Evolutionary conservation across 1,140 invertebrate species (phyloP), one percentile per base, ranked within the genome.

Genomic region (Hormaphis cornu): DNA sequence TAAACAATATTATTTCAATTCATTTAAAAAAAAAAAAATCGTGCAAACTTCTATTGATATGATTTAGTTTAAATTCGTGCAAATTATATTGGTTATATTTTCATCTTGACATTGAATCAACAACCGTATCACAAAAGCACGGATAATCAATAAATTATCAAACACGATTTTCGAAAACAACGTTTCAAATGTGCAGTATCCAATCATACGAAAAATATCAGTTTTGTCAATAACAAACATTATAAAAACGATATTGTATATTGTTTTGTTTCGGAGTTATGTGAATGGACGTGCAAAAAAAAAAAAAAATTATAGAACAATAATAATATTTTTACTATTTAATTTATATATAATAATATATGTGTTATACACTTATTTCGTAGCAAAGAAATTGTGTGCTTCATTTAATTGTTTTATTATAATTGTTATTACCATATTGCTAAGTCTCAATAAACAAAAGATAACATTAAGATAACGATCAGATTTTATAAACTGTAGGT

Each of bases 11-110:
- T 46, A 10, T 50, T 35, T 40, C 35, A 24, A 48, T 33, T 44
- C 35, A 50, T 33, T 66, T 28, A 10, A 35, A 48, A 35, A 33
- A 50, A 66, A 66, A 66, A n/a, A n/a, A n/a, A n/a, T n/a, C 61
- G 61, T 66, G 61, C 61, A 48, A 48, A 48, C 44, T 66, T 35
- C 28, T 33, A 50, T 48, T 66, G 61, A 66, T 66, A 66, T 66
- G 61, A 66, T 66, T 50, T 50, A 66, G 24, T 66, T n/a, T 66
- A 66, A 66, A 66, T 66, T 66, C 61, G 61, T 66, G 61, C 61
- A 66, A 46, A 66, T 48, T 35, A 66, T 66, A 66, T 48, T 63
- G 48, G 33, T 46, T 48, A 33, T 48, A 48, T 48, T 66, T 33
- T 66, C n/a, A 66, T 50, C 40, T 22, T 20, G 50, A 66, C 42